Conservation (phyloP, 2,888 invertebrate species). For the Trilocha varians region DNA sequence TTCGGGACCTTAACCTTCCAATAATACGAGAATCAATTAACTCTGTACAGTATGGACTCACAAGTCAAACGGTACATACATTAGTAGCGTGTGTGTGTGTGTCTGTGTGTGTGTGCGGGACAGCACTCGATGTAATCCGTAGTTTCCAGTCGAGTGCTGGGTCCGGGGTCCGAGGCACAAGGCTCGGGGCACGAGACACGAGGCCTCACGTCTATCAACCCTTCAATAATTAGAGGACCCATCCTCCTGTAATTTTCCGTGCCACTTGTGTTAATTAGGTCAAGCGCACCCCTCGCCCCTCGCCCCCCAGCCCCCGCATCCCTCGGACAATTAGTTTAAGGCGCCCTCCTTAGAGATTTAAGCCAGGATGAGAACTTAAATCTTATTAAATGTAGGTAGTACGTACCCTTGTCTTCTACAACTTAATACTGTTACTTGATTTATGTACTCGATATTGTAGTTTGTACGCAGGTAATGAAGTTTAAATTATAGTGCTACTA, state of each 20-base stretch:
- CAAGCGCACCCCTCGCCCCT: constrained; percentile 41
- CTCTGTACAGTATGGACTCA: constrained; percentile 13
- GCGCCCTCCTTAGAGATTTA: constrained; percentile 2
- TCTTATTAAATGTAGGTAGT: neutral
- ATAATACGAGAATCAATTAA: neutral
- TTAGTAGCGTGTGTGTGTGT: neutral
- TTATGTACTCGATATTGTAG: neutral
- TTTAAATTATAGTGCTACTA: no score
- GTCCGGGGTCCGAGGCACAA: constrained; percentile 1
- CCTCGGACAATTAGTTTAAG: constrained; percentile 7
- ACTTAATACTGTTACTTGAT: neutral
- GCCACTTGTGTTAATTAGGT: constrained; percentile 60
- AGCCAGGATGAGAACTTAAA: neutral
- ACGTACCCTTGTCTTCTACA: neutral
- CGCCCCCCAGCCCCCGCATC: no score
- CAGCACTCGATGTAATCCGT: constrained; percentile 1
- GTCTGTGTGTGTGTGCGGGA: constrained; percentile 3
- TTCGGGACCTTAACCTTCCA: constrained; percentile 1
- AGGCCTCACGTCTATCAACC: constrained; percentile 19
- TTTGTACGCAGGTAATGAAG: no score
- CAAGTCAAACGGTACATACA: constrained; percentile 7
- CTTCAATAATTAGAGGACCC: constrained; percentile 50
- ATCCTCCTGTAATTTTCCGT: constrained; percentile 57
- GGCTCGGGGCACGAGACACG: no score
- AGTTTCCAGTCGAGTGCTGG: neutral